Base-by-base conservation (phyloP, 1,140 invertebrate genomes). In the Apis cerana region DNA sequence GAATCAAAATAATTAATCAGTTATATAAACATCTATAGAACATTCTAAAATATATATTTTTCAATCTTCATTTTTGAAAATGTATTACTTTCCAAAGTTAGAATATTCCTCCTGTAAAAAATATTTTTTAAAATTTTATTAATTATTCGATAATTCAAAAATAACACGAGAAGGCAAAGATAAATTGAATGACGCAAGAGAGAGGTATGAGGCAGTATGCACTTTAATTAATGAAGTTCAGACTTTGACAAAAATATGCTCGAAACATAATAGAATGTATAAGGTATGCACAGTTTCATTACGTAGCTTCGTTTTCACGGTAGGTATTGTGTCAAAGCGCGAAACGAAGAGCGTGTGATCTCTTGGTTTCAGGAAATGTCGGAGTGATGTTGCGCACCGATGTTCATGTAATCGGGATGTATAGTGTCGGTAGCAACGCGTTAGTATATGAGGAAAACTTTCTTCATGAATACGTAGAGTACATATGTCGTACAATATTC, bases 391-490 rank as follows among this genome's bases (percentile, higher is more conserved):
- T 86, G 67, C 75, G 67, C 64, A 43, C 12, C 52, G 62, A 58
- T 48, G 72, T 80, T 84, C 85, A 59, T 76, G 69, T 87, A 84
- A 88, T 82, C 78, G 75, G 58, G 85, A 82, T 87, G 82, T 79
- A 84, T 59, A 75, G 78, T 83, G 75, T 61, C 71, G 67, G 59
- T 43, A 67, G 17, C 19, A 10, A 48, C 17, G 71, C 75, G 54
- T 83, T 56, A 43, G 75, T 83, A 78, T 76, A 56, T 21, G 75
- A 21, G 68, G 61, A 52, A 88, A 88, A 89, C 88, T 89, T 89
- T 89, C 88, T 83, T 89, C 88, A 88, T 89, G 82, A 83, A 89
- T 89, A 89, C 80, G 52, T 84, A 58, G 70, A 88, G 82, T 72
- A 64, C 61, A 70, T 79, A 70, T 74, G 78, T 80, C 83, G 80